A percentile compares a stretch with the other conserved stretches of the same genome.
phyloP scores from a whole-genome alignment of 2,888 invertebrate genomes.

The Chamaedrilus cognettii region DNA sequence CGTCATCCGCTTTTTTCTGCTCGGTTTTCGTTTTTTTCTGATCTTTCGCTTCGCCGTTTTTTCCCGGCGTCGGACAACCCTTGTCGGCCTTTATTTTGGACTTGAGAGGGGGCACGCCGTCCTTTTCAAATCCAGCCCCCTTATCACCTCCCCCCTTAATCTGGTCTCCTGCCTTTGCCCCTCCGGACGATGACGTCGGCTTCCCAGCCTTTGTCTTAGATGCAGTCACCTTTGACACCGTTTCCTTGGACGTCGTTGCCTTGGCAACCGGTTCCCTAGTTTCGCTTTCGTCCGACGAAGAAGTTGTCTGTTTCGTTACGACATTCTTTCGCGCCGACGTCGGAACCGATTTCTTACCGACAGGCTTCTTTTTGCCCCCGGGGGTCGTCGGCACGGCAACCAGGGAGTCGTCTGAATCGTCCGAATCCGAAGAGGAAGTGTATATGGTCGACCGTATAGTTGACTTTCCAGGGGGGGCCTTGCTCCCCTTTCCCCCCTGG shows the following conservation, averaged over 20 bases:
- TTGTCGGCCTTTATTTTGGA: too few species aligned
- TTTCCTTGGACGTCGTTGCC: background rate
- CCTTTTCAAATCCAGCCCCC: too few species aligned
- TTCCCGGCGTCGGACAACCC: too few species aligned
- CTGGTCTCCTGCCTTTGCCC: background rate
- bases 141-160: background rate
- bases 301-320: too few species aligned
- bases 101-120: too few species aligned
- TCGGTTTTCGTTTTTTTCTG: slow-evolving; percentile 20
- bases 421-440: slow-evolving; percentile 4
- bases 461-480: too few species aligned
- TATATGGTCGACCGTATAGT: background rate
- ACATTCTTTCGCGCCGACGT: too few species aligned
- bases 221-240: too few species aligned
- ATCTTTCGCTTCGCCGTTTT: slow-evolving; percentile 6
- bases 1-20: slow-evolving; percentile 32
- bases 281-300: background rate
- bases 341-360: too few species aligned
- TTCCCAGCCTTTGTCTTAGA: background rate
- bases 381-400: background rate
- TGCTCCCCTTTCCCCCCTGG: slow-evolving; percentile 17
- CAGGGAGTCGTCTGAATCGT: background rate
- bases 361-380: background rate
- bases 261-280: background rate
- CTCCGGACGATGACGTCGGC: background rate